These are phyloP conservation scores for Molothrus ater DNA, from an alignment of 2,797 vertebrate species.

Conservation along the genomic window DNA sequence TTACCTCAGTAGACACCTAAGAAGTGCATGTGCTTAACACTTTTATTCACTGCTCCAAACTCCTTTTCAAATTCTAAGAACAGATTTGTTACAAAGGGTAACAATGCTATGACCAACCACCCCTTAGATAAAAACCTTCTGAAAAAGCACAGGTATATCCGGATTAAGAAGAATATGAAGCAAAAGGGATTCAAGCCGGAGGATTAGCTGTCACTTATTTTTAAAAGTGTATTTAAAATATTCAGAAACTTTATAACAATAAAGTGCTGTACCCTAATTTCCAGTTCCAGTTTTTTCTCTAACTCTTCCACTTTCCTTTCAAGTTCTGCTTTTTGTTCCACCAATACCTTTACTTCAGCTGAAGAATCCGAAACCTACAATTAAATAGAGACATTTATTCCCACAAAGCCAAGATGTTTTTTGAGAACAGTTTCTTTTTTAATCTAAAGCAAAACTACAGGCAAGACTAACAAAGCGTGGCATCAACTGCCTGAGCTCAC, in stretches of 20 bases:
- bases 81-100: background rate
- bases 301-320: slow-evolving; percentile 84
- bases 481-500: background rate
- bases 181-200: background rate
- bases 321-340: slow-evolving; percentile 87
- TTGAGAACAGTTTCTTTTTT: background rate
- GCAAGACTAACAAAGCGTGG: background rate
- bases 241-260: background rate
- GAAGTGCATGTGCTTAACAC: background rate
- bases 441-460: background rate
- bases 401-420: background rate
- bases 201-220: background rate
- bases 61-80: background rate
- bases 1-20: background rate
- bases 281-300: slow-evolving; percentile 84
- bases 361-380: slow-evolving; percentile 79
- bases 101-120: background rate
- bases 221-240: background rate
- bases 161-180: background rate
- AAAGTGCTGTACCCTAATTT: slow-evolving; percentile 80
- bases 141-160: background rate
- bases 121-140: background rate
- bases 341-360: slow-evolving; percentile 84
- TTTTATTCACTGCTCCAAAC: background rate
- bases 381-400: slow-evolving; percentile 27